Conservation (phyloP, 2,113 vertebrate genomes). For the Nannospalax galili region DNA sequence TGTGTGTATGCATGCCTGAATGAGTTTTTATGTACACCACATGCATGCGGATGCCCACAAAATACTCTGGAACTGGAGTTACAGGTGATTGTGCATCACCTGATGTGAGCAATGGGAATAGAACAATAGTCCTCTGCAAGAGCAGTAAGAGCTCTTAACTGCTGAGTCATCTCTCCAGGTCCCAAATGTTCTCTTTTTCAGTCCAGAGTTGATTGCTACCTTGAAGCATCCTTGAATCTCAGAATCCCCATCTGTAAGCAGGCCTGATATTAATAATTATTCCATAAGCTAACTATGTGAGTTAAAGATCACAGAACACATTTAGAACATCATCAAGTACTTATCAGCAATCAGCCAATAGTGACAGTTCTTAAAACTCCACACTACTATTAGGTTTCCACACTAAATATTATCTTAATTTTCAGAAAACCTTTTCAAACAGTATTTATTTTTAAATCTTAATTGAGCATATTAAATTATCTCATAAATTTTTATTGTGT, state of each 20-base stretch:
- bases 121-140: no score
- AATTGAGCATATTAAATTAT: no score
- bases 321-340: not conserved
- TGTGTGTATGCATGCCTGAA: no score
- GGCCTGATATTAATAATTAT: not conserved
- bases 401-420: not conserved
- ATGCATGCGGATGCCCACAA: no score
- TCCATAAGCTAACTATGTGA: not conserved
- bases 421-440: no score
- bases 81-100: no score
- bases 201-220: not conserved
- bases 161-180: no score
- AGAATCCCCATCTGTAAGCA: not conserved
- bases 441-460: no score
- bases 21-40: no score
- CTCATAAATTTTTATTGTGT: no score
- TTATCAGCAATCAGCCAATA: slow-evolving; percentile 8
- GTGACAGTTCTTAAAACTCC: not conserved
- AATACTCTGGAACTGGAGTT: no score
- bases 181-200: not conserved
- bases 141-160: no score
- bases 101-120: not conserved
- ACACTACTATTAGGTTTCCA: not conserved
- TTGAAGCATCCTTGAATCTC: not conserved
- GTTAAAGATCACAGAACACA: not conserved